Evolutionary conservation across 2,888 invertebrate species (phyloP), one percentile per base, ranked within the genome.

Genomic region (Caenorhabditis wallacei): DNA sequence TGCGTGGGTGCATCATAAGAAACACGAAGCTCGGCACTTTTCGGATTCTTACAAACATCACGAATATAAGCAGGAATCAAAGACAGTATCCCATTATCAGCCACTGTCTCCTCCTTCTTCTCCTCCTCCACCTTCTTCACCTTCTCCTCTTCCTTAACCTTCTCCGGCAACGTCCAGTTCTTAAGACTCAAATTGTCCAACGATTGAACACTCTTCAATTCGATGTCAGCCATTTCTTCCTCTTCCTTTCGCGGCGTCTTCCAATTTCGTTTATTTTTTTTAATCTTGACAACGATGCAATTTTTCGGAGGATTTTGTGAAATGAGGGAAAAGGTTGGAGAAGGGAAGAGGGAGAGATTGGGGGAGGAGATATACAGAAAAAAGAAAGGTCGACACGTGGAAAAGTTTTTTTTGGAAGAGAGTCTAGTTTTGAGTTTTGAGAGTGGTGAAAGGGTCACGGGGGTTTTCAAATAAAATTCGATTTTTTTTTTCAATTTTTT

Each of bases 151-250:
- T 43, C 46, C 18, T 18, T 18, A 3, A 18, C 18, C 46, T 48
- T n/a, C 18, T 48, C 46, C 18, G 46, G 48, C 26, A 48, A 48
- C 18, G 53, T 24, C 53, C 46, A 43, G 10, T 63, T 63, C 24
- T 26, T 37, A 0, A 61, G 59, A 13, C 43, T 43, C n/a, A 61
- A 37, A 43, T 63, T 43, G 16, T 26, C 26, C 22, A 24, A 26
- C n/a, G 63, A 26, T 7, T 43, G 24, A 1, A 48, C 18, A 48
- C 13, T 48, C 18, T 48, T 48, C 46, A 48, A 64, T 64, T 74
- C 63, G 56, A 74, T 63, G 30, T 54, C 64, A 56, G 72, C 40
- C 72, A 74, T 68, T 37, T 11, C 30, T 53, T 54, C 37, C 37
- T 13, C 13, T 18, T 35, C 20, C n/a, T 51, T 51, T 18, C 37